Evolutionary conservation across 2,113 vertebrate genomes (phyloP).

Genomic region (Thinocorus orbignyianus): DNA sequence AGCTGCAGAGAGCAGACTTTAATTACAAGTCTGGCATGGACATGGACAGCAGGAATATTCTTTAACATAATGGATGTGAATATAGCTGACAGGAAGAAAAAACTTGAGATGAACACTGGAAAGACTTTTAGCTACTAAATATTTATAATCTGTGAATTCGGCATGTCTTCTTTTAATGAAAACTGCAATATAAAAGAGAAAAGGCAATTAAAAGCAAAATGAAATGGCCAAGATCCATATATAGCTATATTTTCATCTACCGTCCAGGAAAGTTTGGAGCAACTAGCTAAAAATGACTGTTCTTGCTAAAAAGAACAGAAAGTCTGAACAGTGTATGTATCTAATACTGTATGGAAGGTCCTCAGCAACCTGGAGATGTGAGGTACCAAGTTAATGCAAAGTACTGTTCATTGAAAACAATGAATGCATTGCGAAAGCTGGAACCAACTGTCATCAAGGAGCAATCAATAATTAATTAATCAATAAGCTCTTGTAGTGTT

Average conservation of each 20-base stretch:
- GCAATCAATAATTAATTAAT: neutral
- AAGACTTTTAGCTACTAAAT: neutral
- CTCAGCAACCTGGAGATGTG: neutral
- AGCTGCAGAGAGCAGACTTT: neutral
- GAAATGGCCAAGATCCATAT: neutral
- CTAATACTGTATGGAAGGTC: neutral
- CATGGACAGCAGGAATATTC: neutral
- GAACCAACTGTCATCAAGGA: neutral
- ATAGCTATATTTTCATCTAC: neutral
- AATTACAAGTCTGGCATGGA: neutral
- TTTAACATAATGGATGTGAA: neutral
- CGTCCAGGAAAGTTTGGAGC: neutral
- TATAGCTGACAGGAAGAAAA: neutral
- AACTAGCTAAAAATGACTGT: neutral
- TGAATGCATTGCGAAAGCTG: neutral
- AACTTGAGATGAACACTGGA: neutral
- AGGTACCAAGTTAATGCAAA: neutral
- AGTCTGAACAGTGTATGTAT: neutral
- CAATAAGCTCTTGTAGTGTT: neutral
- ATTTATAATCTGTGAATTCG: neutral
- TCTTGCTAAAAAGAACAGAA: neutral
- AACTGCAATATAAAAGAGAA: neutral
- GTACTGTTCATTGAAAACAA: neutral
- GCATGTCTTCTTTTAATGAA: neutral
- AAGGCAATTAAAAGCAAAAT: neutral